phyloP scores from a whole-genome alignment of 2,113 vertebrate species.

The Chitala chitala region DNA sequence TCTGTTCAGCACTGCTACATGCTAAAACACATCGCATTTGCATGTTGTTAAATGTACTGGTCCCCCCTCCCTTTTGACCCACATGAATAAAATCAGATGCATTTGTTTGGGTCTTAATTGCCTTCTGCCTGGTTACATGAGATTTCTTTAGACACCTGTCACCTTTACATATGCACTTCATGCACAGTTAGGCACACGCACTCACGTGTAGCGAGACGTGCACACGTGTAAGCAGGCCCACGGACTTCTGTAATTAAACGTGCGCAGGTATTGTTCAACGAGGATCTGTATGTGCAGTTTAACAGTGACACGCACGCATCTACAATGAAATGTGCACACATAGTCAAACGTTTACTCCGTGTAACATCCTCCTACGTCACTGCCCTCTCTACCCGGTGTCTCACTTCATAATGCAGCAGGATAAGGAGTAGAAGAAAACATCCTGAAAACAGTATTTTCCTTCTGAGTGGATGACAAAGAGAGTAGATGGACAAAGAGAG shows the following conservation, averaged over 20 bases:
- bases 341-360: not conserved
- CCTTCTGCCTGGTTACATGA: not conserved
- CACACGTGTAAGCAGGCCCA: not conserved
- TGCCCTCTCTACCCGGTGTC: too few species aligned
- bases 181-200: too few species aligned
- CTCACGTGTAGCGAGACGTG: not conserved
- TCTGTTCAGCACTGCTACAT: not conserved
- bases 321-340: not conserved
- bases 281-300: not conserved
- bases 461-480: conserved; percentile 20
- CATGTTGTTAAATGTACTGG: not conserved
- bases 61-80: not conserved
- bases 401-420: too few species aligned
- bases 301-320: too few species aligned
- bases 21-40: too few species aligned
- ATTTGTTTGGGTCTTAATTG: not conserved
- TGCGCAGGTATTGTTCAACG: too few species aligned
- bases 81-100: not conserved
- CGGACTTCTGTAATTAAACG: not conserved
- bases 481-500: conserved; percentile 14
- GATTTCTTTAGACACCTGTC: not conserved
- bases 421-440: not conserved
- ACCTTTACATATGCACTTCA: too few species aligned
- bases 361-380: too few species aligned
- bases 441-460: not conserved